A percentile compares a stretch with the other conserved stretches of the same genome.
Evolutionary conservation across 2,113 vertebrate species (phyloP).

Genomic region (Leuciscus idus): DNA sequence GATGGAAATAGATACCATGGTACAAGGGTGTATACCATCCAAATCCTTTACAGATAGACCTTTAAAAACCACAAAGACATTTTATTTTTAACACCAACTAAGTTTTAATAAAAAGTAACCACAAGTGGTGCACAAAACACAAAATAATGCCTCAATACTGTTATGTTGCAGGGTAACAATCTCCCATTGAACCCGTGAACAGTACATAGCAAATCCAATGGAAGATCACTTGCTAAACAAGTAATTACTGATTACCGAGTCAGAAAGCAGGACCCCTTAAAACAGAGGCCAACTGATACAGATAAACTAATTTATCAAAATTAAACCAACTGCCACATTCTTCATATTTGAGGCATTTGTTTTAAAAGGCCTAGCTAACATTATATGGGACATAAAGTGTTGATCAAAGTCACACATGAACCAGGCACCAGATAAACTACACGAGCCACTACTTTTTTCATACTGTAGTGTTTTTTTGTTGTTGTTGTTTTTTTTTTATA

Average conservation of each 20-base stretch:
- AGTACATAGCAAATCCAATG: slow-evolving; percentile 1
- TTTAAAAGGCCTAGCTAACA: slow-evolving; percentile 6
- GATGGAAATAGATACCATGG: background rate
- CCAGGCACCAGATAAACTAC: background rate
- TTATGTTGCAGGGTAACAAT: background rate
- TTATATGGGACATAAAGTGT: background rate
- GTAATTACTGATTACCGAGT: slow-evolving; percentile 20
- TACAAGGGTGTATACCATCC: background rate
- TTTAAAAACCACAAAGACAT: background rate
- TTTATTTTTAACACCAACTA: slow-evolving; percentile 17
- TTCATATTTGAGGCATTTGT: background rate
- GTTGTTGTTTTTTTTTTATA: background rate
- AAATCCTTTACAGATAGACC: background rate
- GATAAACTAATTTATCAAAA: slow-evolving; percentile 9
- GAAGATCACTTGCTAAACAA: slow-evolving; percentile 28
- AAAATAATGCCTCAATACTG: slow-evolving; percentile 14
- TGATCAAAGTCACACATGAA: slow-evolving; percentile 7
- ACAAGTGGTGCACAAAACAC: slow-evolving; percentile 24
- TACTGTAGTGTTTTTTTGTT: slow-evolving; percentile 3
- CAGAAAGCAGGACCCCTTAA: slow-evolving; percentile 62
- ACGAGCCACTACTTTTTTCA: background rate
- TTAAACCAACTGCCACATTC: background rate
- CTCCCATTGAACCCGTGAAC: background rate
- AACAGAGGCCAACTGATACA: slow-evolving; percentile 64
- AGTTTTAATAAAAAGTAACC: slow-evolving; percentile 44